Evolutionary conservation across 1,140 invertebrate species (phyloP).

Genomic region (Microplitis demolitor): DNA sequence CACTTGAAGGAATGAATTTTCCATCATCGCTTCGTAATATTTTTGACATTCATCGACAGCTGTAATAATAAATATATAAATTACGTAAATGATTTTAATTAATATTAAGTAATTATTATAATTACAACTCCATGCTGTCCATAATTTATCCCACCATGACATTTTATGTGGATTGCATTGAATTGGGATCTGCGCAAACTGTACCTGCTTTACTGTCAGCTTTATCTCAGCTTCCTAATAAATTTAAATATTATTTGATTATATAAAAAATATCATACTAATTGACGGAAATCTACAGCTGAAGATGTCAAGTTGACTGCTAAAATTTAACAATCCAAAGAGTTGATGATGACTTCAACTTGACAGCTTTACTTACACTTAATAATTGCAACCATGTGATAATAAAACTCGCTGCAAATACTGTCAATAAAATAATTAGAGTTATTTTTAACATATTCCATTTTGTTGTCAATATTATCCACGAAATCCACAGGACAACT

Average conservation of each 20-base stretch:
- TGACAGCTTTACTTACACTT: conserved; percentile 42
- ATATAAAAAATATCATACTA: too few relatives aligned
- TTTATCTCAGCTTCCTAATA: conserved; percentile 47
- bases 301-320: too few relatives aligned
- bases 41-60: conserved; percentile 39
- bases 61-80: too few relatives aligned
- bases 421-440: conserved; percentile 28
- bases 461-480: conserved; percentile 15
- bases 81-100: too few relatives aligned
- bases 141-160: conserved; percentile 22
- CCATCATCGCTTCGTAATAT: conserved; percentile 40
- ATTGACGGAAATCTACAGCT: too few relatives aligned
- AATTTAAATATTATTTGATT: background rate
- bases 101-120: background rate
- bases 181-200: conserved; percentile 35
- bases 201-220: conserved; percentile 32
- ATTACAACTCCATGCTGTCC: conserved; percentile 6
- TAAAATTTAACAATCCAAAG: too few relatives aligned
- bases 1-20: conserved; percentile 41
- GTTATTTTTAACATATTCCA: conserved; percentile 34
- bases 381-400: conserved; percentile 46
- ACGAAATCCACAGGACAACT: conserved; percentile 22
- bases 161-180: conserved; percentile 42
- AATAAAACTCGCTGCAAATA: conserved; percentile 41
- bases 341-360: too few relatives aligned